Evolutionary conservation across 2,113 vertebrate species (phyloP), one percentile per base, ranked within the genome.

Genomic region (Pogonocichla stellata): DNA sequence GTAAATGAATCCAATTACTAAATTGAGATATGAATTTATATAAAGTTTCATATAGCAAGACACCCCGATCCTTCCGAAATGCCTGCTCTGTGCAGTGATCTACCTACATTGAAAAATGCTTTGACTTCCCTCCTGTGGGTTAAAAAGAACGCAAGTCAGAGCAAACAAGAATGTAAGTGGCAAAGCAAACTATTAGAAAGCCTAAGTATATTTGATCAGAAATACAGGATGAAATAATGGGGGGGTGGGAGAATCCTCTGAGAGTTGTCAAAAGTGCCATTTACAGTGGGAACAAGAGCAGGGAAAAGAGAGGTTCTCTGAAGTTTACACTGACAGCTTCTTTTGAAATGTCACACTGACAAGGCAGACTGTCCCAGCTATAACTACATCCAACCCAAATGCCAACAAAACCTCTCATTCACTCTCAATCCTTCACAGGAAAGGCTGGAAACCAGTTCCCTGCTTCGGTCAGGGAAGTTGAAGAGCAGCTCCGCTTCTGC

Each of bases 281-380:
- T 60, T 80, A 13, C 28, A 43, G 80, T 3, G 54, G 36, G 61
- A 92, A 90, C 10, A 42, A 33, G 40, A 16, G 20, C 14, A 10
- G 48, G 22, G 9, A 7, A 25, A 47, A 20, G 66, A 56, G 53
- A 0, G 10, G 33, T 80, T 62, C 79, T 86, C 58, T 66, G 45
- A 70, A 88, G 94, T 92, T 88, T 90, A 88, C 47, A 48, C 60
- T 71, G 64, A 78, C 79, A 94, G 81, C 56, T 77, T 74, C 82
- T 58, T 79, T 57, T 45, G 54, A 88, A 86, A 92, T 15, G 20
- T 78, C 79, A 74, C 47, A 38, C 67, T 80, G 85, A 92, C 74
- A 84, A 86, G 43, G 25, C 75, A 80, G 67, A 25, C 9, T n/a
- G 51, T 60, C 90, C 74, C 67, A 95, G 4, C 28, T 10, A 4